These are phyloP conservation scores for Drosophila fungiperda DNA, from an alignment of 2,888 invertebrate genomes.

Conservation along the genomic window DNA sequence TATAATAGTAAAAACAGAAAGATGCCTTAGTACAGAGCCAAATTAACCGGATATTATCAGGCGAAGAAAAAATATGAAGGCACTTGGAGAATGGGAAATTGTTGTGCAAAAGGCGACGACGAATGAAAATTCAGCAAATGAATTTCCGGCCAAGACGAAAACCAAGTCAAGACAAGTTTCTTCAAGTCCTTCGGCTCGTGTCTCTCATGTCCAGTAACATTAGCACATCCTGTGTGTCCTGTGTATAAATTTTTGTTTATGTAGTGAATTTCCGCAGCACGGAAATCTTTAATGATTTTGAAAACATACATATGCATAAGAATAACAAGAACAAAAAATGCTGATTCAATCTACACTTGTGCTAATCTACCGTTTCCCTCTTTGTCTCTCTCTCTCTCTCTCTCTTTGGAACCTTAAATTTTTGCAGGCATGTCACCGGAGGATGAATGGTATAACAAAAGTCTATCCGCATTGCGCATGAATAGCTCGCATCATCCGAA, in stretches of 20 bases:
- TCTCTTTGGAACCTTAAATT: not conserved
- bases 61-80: not conserved
- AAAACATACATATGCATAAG: constrained; percentile 10
- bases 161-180: constrained; percentile 35
- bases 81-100: not conserved
- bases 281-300: constrained; percentile 54
- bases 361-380: constrained; percentile 17
- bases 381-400: not conserved
- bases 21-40: not conserved
- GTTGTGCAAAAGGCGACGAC: constrained; percentile 25
- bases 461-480: constrained; percentile 98
- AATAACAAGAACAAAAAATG: not conserved
- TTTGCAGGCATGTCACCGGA: constrained; percentile 94
- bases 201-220: not conserved
- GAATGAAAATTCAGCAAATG: constrained; percentile 42
- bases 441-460: constrained; percentile 99
- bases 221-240: constrained; percentile 4
- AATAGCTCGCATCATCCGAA: constrained; percentile 98
- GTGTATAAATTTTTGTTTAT: constrained; percentile 25
- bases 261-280: constrained; percentile 47
- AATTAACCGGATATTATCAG: constrained; percentile 53
- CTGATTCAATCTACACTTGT: constrained; percentile 31
- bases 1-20: not conserved
- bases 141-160: constrained; percentile 53
- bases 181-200: constrained; percentile 24